phyloP scores from a whole-genome alignment of 1,140 invertebrate genomes.

The Achroia grisella region DNA sequence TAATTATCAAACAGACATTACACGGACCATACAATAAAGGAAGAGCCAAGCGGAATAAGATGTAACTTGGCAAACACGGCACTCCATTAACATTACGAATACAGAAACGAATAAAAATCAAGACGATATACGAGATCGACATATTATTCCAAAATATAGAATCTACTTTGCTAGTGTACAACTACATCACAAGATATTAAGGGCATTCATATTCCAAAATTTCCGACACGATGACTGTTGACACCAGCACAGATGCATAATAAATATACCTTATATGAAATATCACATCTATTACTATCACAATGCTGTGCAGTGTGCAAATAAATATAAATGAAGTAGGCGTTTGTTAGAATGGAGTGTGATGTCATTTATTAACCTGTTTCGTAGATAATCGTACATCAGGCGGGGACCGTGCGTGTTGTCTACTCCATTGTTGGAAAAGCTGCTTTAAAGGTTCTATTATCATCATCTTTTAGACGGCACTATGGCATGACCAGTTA shows the following conservation, averaged over 20 bases:
- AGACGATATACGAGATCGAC: too few relatives aligned
- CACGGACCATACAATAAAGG: background rate
- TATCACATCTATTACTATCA: background rate
- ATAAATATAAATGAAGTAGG: slow-evolving; percentile 6
- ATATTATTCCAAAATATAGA: slow-evolving; percentile 4
- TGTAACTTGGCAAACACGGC: slow-evolving; percentile 3
- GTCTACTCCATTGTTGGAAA: slow-evolving; percentile 73
- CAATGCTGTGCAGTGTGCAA: slow-evolving; percentile 8
- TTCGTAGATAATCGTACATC: slow-evolving; percentile 70
- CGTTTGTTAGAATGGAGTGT: slow-evolving; percentile 56
- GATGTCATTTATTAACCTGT: slow-evolving; percentile 64
- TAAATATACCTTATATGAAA: background rate
- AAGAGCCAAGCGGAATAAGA: slow-evolving; percentile 2
- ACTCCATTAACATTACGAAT: slow-evolving; percentile 8
- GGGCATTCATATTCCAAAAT: slow-evolving; percentile 5
- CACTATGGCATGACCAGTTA: slow-evolving; percentile 71
- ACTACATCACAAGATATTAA: slow-evolving; percentile 7
- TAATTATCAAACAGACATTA: too few relatives aligned
- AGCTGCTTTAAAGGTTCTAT: slow-evolving; percentile 72
- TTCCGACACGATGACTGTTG: slow-evolving; percentile 7
- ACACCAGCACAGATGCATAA: slow-evolving; percentile 1
- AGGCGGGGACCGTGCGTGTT: slow-evolving; percentile 68
- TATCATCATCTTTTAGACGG: slow-evolving; percentile 68
- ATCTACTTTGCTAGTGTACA: slow-evolving; percentile 1
- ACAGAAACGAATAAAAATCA: background rate